phyloP scores from a whole-genome alignment of 2,888 invertebrate species.

The Hyppa rectilinea region DNA sequence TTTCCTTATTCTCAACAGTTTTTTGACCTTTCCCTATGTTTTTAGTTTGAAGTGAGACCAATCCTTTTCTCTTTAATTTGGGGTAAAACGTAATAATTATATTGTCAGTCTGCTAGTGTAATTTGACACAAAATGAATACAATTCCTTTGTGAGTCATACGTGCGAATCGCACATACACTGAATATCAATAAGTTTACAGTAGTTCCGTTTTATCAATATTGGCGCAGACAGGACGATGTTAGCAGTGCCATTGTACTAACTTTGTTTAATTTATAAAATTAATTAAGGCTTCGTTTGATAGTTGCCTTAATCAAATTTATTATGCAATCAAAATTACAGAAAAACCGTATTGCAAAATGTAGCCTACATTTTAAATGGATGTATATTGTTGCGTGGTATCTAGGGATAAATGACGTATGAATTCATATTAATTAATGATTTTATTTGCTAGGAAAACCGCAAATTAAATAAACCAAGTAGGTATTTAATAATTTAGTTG shows the following conservation, averaged over 20 bases:
- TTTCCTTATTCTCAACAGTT: no score
- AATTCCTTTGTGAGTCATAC: slow-evolving; percentile 60
- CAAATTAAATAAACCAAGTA: slow-evolving; percentile 33
- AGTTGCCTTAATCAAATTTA: background rate
- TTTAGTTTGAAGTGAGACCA: slow-evolving; percentile 7
- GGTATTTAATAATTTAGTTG: slow-evolving; percentile 31
- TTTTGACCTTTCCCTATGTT: slow-evolving; percentile 19
- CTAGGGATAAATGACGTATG: background rate
- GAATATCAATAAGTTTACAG: slow-evolving; percentile 59
- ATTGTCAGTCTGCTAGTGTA: slow-evolving; percentile 46
- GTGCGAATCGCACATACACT: slow-evolving; percentile 38
- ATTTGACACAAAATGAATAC: slow-evolving; percentile 55
- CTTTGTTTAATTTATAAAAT: slow-evolving; percentile 22
- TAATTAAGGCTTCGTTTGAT: slow-evolving; percentile 2
- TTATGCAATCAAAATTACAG: background rate
- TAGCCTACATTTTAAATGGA: background rate
- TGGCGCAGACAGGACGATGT: slow-evolving; percentile 40
- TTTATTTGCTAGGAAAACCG: slow-evolving; percentile 55
- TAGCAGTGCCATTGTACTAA: slow-evolving; percentile 44
- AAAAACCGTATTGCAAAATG: slow-evolving; percentile 3
- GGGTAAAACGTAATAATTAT: slow-evolving; percentile 31
- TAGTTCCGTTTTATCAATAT: slow-evolving; percentile 59
- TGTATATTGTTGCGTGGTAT: background rate
- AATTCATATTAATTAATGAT: background rate
- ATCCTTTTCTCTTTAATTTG: slow-evolving; percentile 27